Evolutionary conservation across 2,888 invertebrate species (phyloP), one percentile per base, ranked within the genome.

Genomic region (Morpho helenor): DNA sequence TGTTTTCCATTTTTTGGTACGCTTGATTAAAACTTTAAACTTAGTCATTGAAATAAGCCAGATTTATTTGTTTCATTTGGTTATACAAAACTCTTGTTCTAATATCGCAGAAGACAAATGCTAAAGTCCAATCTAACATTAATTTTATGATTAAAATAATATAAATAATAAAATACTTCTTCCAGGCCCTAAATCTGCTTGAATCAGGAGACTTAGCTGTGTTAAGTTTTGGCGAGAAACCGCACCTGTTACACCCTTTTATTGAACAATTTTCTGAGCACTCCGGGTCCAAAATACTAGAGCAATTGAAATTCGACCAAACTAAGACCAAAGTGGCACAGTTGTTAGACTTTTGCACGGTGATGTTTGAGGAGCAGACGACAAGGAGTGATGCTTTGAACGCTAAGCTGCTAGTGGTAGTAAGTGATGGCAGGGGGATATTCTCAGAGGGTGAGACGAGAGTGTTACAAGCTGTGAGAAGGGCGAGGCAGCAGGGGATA

Each of bases 351-450:
- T 95, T 95, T 73, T 93, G 95, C 4, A 94, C 95, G 0, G 94
- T 94, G 0, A 72, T 90, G 70, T 89, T 88, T 57, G 88, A 89
- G 56, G 81, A 87, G 45, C 84, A 91, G 56, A 83, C 67, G 60
- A 83, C 80, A 71, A 84, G 81, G 69, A 92, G 91, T 54, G 90
- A 91, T 9, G 91, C 91, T 51, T 84, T 94, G 5, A 93, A 93
- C 61, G 96, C 98, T 0, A 98, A 97, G 82, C 84, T 99, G 47
- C 80, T 99, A 66, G 92, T 99, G 10, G 93, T 99, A 8, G 93
- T 99, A 4, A 98, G 99, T 44, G 99, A 99, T 85, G 99, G 99
- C 0, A 92, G 98, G 47, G 98, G 98, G 2, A 94, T 99, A 66
- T 97, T 96, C 80, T 95, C 95, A 5, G 96, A 97, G 76, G 98